Percentiles rank a stretch among this genome's conserved stretches.
phyloP scores from a whole-genome alignment of 2,797 vertebrate genomes.

The Parotocinclus haroldoi region DNA sequence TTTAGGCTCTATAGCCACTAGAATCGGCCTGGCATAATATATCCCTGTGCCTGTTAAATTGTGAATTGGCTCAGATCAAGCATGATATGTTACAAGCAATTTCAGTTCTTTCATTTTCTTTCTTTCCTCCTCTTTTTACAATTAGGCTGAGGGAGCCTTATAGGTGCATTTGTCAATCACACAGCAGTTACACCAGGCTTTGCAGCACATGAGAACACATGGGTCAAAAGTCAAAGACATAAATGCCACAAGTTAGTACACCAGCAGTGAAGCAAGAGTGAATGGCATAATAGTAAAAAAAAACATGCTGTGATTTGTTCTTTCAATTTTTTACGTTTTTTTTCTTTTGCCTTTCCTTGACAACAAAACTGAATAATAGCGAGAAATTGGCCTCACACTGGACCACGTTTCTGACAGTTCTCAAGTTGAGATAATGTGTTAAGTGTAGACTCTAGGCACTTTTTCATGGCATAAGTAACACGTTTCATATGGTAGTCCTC shows the following conservation, averaged over 20 bases:
- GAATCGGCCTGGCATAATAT: background rate
- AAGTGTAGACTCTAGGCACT: constrained; percentile 3
- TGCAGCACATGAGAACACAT: constrained; percentile 38
- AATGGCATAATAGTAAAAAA: background rate
- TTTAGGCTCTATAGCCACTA: constrained; percentile 12
- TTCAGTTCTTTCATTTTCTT: background rate
- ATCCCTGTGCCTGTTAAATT: constrained; percentile 3
- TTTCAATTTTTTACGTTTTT: background rate
- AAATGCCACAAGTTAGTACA: background rate
- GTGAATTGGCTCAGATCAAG: constrained; percentile 5
- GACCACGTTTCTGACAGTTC: background rate
- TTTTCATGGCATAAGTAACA: constrained; percentile 10
- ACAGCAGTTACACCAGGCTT: constrained; percentile 8
- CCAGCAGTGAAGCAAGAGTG: background rate
- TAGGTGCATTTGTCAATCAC: constrained; percentile 30
- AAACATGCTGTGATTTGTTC: background rate
- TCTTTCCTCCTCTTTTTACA: constrained; percentile 1
- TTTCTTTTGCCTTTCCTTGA: background rate
- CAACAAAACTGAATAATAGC: background rate
- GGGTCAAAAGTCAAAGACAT: constrained; percentile 3
- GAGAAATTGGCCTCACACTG: background rate
- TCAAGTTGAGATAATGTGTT: background rate
- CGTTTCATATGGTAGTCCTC: background rate
- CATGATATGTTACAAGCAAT: too few relatives aligned
- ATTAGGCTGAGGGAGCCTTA: background rate